Conservation (phyloP, 2,113 vertebrate genomes). For the Labeo catla region DNA sequence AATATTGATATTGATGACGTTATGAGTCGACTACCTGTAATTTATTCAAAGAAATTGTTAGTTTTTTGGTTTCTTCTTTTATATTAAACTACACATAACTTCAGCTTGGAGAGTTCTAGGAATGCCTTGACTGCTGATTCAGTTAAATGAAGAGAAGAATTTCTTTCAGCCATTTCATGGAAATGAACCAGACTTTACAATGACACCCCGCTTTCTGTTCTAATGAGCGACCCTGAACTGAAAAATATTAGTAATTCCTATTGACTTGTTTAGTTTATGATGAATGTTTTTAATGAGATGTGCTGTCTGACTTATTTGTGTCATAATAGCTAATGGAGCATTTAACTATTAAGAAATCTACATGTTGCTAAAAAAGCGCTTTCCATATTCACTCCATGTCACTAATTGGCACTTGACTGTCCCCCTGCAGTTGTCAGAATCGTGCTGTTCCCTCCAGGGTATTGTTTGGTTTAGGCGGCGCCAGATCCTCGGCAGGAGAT, state of each 20-base stretch:
- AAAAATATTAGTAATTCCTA: neutral
- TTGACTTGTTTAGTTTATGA: conserved; percentile 25
- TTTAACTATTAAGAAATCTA: conserved; percentile 25
- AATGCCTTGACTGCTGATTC: neutral
- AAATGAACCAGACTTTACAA: neutral
- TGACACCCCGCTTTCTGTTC: neutral
- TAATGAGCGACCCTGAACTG: neutral
- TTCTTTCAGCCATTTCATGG: neutral
- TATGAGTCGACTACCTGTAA: neutral
- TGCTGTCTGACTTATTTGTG: conserved; percentile 13
- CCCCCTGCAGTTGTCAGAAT: conserved; percentile 37
- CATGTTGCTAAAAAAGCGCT: conserved; percentile 17
- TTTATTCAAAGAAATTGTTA: neutral
- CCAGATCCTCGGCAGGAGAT: conserved; percentile 36
- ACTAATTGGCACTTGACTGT: conserved; percentile 44
- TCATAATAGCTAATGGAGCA: conserved; percentile 21
- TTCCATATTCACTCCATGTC: conserved; percentile 34
- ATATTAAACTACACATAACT: neutral
- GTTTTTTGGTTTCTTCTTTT: no score
- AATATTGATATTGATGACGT: neutral
- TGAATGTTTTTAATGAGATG: neutral
- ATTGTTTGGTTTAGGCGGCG: conserved; percentile 36
- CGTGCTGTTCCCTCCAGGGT: conserved; percentile 35
- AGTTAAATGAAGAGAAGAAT: neutral
- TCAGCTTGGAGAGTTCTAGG: neutral